A percentile compares a stretch with the other conserved stretches of the same genome.
Evolutionary conservation across 2,113 vertebrate species (phyloP).

Genomic region (Struthidea cinerea): DNA sequence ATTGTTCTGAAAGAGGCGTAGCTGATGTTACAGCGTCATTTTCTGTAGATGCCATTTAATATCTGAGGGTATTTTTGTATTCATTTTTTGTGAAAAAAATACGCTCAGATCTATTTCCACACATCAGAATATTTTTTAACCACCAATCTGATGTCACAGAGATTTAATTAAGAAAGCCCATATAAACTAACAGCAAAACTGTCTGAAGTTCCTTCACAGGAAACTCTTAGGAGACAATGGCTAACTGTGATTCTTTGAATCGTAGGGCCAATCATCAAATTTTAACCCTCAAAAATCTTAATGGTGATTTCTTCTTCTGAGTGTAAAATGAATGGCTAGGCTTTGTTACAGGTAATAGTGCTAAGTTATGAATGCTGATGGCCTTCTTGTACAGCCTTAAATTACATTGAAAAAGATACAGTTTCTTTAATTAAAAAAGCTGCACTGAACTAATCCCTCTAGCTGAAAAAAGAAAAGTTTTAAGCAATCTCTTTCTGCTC

Average conservation of each 20-base stretch:
- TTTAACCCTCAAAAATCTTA: constrained; percentile 52
- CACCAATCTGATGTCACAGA: background rate
- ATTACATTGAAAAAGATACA: constrained; percentile 83
- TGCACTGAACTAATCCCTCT: constrained; percentile 86
- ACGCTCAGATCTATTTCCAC: background rate
- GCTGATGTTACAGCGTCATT: background rate
- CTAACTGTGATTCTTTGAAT: constrained; percentile 47
- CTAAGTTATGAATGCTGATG: constrained; percentile 72
- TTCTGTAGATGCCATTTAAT: background rate
- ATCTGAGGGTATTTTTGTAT: background rate
- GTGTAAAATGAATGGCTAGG: constrained; percentile 40
- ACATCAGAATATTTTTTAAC: constrained; percentile 32
- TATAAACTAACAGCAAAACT: constrained; percentile 38
- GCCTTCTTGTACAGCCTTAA: constrained; percentile 71
- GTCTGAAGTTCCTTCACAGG: constrained; percentile 30
- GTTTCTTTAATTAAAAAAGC: constrained; percentile 96
- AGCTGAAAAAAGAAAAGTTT: constrained; percentile 85
- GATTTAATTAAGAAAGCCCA: constrained; percentile 62
- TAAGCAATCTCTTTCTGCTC: constrained; percentile 85
- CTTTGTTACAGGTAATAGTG: constrained; percentile 70
- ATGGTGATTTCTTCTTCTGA: constrained; percentile 11
- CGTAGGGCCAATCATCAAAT: background rate
- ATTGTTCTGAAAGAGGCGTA: background rate
- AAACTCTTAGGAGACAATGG: constrained; percentile 41
- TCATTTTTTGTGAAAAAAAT: background rate